Conservation (phyloP, 2,797 vertebrate species). For the Sebastes nivosus region DNA sequence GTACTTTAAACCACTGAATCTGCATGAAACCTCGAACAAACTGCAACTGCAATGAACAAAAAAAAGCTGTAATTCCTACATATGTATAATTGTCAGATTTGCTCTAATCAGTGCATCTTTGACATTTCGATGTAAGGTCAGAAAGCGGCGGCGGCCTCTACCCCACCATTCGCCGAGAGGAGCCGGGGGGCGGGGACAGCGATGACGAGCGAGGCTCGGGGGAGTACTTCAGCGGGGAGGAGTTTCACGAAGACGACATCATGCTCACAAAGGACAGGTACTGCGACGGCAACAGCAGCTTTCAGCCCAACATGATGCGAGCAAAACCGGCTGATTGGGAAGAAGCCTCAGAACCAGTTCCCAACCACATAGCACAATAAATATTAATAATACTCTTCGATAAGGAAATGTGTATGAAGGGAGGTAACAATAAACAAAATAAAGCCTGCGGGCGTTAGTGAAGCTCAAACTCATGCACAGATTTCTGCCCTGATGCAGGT, state of each 20-base stretch:
- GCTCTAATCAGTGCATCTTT: background rate
- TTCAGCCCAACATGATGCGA: background rate
- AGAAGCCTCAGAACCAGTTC: background rate
- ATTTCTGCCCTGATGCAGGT: background rate
- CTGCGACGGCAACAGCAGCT: background rate
- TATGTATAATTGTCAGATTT: background rate
- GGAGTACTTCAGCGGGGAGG: constrained; percentile 93
- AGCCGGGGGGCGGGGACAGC: constrained; percentile 75
- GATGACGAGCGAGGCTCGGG: constrained; percentile 86
- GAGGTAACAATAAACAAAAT: background rate
- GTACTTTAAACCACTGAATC: background rate
- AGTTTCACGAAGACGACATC: constrained; percentile 89
- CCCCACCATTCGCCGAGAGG: constrained; percentile 87
- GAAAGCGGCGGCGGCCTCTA: constrained; percentile 84
- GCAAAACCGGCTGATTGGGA: background rate
- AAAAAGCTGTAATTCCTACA: background rate
- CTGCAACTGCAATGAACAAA: background rate
- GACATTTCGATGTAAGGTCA: constrained; percentile 78
- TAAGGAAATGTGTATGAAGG: background rate
- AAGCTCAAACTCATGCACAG: background rate
- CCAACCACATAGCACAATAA: background rate
- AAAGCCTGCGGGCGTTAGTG: background rate
- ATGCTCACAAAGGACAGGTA: constrained; percentile 89
- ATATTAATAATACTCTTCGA: background rate
- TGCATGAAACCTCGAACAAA: background rate